Evolutionary conservation across 2,113 vertebrate genomes (phyloP).

Genomic region (Hippocampus zosterae): DNA sequence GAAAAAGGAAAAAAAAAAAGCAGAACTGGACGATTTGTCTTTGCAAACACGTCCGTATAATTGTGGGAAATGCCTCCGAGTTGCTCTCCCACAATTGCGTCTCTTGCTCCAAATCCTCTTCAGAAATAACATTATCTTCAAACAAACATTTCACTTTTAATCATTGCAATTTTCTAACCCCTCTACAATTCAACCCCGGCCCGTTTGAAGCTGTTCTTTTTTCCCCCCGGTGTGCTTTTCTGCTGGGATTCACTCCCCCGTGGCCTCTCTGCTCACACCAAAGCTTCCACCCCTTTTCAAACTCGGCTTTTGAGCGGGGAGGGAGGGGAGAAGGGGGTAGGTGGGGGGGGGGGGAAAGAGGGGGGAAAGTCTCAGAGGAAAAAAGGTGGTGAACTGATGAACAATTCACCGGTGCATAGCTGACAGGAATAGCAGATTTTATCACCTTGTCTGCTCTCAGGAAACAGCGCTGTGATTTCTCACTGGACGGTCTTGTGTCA

Average conservation of each 20-base stretch:
- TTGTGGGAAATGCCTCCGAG: constrained; percentile 66
- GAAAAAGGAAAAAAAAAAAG: constrained; percentile 2
- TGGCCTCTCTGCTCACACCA: constrained; percentile 73
- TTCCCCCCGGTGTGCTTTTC: constrained; percentile 44
- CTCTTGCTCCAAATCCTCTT: constrained; percentile 70
- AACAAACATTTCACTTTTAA: constrained; percentile 81
- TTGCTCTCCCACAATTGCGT: constrained; percentile 52
- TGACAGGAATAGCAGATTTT: constrained; percentile 71
- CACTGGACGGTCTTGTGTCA: constrained; percentile 58
- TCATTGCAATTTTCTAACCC: constrained; percentile 68
- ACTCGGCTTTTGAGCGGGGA: constrained; percentile 68
- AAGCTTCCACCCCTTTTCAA: constrained; percentile 70
- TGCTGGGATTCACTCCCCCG: constrained; percentile 67
- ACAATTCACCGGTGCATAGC: constrained; percentile 68
- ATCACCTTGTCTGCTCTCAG: constrained; percentile 56
- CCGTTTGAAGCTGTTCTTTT: constrained; percentile 75
- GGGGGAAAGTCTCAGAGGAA: constrained; percentile 61
- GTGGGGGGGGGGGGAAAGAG: constrained; percentile 30
- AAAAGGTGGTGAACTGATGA: constrained; percentile 71
- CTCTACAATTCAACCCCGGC: constrained; percentile 64
- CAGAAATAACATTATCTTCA: constrained; percentile 80
- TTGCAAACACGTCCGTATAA: constrained; percentile 57
- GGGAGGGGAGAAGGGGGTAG: constrained; percentile 38
- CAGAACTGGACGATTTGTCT: constrained; percentile 17
- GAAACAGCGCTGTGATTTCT: constrained; percentile 54